Evolutionary conservation across 2,797 vertebrate genomes (phyloP).

Genomic region (Scarus forsteni): DNA sequence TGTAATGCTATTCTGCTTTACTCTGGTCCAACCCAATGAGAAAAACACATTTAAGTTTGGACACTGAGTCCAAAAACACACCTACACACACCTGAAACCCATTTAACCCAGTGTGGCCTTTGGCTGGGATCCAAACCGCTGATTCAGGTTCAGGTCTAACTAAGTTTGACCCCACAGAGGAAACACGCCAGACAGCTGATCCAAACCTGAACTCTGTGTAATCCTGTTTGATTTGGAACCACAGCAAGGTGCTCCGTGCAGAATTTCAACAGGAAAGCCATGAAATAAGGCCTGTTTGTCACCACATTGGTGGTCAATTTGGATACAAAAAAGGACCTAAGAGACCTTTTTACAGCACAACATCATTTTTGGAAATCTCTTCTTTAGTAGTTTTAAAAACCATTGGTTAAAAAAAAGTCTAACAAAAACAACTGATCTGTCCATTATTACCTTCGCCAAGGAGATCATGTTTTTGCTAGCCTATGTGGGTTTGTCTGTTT

Average conservation of each 20-base stretch:
- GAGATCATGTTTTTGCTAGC: too few relatives aligned
- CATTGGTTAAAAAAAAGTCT: too few relatives aligned
- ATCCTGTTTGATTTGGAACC: slow-evolving; percentile 5
- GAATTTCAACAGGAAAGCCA: too few relatives aligned
- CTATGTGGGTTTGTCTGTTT: too few relatives aligned
- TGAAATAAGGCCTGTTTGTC: background rate
- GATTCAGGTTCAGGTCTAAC: background rate
- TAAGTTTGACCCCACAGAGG: slow-evolving; percentile 11
- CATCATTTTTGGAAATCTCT: too few relatives aligned
- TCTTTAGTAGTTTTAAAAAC: too few relatives aligned
- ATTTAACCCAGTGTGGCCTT: slow-evolving; percentile 12
- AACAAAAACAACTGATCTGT: too few relatives aligned
- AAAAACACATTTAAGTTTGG: background rate
- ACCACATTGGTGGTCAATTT: background rate
- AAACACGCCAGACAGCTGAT: background rate
- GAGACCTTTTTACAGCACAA: too few relatives aligned
- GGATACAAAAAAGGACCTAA: too few relatives aligned
- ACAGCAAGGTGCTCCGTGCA: background rate
- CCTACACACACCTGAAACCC: background rate
- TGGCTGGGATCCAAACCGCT: slow-evolving; percentile 16
- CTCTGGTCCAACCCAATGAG: background rate
- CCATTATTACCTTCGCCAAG: too few relatives aligned
- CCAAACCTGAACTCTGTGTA: slow-evolving; percentile 8
- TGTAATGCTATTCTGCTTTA: slow-evolving; percentile 53
- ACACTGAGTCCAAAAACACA: slow-evolving; percentile 10